phyloP scores from a whole-genome alignment of 2,113 vertebrate genomes.

The Trematocara zebra region DNA sequence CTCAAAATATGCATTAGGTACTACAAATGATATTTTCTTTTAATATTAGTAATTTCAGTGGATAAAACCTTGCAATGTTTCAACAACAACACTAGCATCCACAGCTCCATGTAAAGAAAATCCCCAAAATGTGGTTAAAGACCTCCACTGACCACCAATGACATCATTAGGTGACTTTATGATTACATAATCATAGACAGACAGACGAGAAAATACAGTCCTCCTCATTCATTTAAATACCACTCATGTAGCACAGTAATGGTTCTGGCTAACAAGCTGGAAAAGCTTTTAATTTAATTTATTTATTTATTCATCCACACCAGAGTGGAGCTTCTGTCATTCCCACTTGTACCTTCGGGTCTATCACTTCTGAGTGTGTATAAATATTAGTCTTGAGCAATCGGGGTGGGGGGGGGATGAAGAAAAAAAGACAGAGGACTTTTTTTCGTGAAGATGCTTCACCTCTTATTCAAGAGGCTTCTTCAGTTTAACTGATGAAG shows the following conservation, averaged over 20 bases:
- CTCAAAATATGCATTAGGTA: background rate
- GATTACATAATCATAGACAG: background rate
- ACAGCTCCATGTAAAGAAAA: background rate
- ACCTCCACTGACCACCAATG: background rate
- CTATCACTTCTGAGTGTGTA: background rate
- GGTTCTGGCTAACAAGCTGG: background rate
- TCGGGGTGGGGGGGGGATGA: accelerated
- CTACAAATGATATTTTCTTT: background rate
- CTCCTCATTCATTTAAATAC: background rate
- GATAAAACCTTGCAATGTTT: background rate
- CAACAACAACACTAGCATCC: background rate
- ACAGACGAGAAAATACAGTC: background rate
- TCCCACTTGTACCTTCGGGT: background rate
- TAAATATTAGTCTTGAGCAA: background rate
- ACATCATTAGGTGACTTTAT: background rate
- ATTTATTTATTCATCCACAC: background rate
- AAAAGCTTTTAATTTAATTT: background rate
- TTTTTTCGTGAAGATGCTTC: background rate
- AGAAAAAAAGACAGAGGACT: background rate
- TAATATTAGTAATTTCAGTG: background rate
- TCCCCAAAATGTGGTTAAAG: background rate
- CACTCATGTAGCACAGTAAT: background rate
- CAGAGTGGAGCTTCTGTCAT: background rate
- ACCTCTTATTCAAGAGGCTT: background rate
- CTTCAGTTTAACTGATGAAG: background rate